Percentiles rank a stretch among this genome's conserved stretches.
Conservation (phyloP, 2,888 invertebrate species). For the Nymphalis polychloros region DNA sequence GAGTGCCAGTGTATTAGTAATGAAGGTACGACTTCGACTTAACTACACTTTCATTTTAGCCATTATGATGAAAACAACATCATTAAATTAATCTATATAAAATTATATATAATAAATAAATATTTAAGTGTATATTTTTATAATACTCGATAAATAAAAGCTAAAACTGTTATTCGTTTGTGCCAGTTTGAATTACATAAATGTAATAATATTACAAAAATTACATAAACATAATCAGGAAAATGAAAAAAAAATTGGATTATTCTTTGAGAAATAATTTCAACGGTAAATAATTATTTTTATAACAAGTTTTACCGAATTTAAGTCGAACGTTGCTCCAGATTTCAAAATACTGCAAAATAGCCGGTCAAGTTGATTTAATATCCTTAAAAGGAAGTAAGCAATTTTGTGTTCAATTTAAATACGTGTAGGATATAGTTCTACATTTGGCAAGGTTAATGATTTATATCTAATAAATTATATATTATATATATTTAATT, state of each 20-base stretch:
- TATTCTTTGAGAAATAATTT: no score
- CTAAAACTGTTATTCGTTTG: no score
- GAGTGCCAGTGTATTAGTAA: constrained; percentile 25
- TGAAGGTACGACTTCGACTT: constrained; percentile 9
- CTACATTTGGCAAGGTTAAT: not conserved
- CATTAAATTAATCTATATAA: not conserved
- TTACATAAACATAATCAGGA: no score
- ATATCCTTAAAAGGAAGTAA: constrained; percentile 1
- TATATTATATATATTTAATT: no score
- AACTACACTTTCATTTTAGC: constrained; percentile 11
- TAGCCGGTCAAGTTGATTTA: constrained; percentile 3
- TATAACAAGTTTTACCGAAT: no score
- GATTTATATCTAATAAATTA: no score
- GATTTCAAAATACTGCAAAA: not conserved
- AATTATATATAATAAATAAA: not conserved
- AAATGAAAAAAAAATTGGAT: no score
- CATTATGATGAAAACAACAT: constrained; percentile 2
- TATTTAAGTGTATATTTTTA: no score
- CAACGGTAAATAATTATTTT: no score
- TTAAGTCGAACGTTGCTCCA: not conserved
- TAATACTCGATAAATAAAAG: no score
- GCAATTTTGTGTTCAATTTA: not conserved
- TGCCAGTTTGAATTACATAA: no score
- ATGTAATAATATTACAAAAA: no score
- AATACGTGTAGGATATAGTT: not conserved